Evolutionary conservation across 1,140 invertebrate genomes (phyloP), one percentile per base, ranked within the genome.

Genomic region (Eurosta solidaginis): DNA sequence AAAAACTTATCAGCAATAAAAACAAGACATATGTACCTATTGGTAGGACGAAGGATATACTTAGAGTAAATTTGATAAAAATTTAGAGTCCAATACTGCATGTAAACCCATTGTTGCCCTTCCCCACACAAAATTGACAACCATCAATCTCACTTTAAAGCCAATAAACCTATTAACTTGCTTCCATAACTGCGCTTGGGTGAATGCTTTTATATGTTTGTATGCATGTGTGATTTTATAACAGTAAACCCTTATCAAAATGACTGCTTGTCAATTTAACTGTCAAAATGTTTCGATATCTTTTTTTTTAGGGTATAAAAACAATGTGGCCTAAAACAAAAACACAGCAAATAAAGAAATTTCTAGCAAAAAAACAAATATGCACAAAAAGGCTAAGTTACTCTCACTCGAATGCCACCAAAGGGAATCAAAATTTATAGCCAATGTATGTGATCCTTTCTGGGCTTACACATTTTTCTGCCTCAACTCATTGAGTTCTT

Each of bases 231-330:
- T 9, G 9, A 22, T 9, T n/a, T n/a, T n/a, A n/a, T n/a, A n/a
- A n/a, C n/a, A n/a, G 7, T 2, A 22, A 42, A 68, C 59, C 59
- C 59, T 68, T 22, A 40, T 68, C 59, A 68, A 68, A 40, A 29
- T 12, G 10, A 40, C 59, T 40, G n/a, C 1, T n/a, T 20, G 59
- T 68, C 59, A 68, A 40, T 42, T 68, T 68, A 68, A 20, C n/a
- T 68, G 59, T 68, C 59, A 68, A 68, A 68, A 22, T 68, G 59
- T 68, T 68, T 68, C 20, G 40, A 68, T 68, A n/a, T n/a, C n/a
- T n/a, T n/a, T n/a, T n/a, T n/a, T n/a, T n/a, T 68, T 40, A 3
- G n/a, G 17, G 33, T 20, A 68, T 68, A 68, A 68, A 36, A 68
- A 20, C 59, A 68, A 42, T 40, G n/a, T n/a, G n/a, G 20, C 17